phyloP scores from a whole-genome alignment of 2,888 invertebrate genomes.

The Dryocosmus kuriphilus region DNA sequence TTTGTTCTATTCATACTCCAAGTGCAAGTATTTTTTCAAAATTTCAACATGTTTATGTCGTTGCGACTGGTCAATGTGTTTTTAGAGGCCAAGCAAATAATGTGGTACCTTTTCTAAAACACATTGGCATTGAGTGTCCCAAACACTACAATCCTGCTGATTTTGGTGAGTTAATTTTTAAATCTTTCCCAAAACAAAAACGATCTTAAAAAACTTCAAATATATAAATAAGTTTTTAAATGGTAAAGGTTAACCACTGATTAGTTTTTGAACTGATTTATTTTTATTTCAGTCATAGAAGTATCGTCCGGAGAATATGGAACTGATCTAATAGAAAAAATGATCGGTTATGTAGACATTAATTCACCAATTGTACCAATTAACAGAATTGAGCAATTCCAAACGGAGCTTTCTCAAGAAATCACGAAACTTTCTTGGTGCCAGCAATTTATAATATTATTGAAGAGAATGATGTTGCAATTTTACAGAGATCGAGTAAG shows the following conservation, averaged over 20 bases:
- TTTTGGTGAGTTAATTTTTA: constrained; percentile 85
- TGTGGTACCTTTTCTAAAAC: constrained; percentile 89
- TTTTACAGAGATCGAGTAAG: constrained; percentile 86
- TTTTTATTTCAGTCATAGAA: constrained; percentile 79
- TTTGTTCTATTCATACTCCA: constrained; percentile 98
- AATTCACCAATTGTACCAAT: constrained; percentile 65
- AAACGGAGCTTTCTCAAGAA: constrained; percentile 77
- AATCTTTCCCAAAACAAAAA: not conserved
- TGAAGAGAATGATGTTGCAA: constrained; percentile 86
- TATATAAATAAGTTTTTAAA: no score
- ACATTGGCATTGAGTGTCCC: constrained; percentile 91
- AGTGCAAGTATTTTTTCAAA: constrained; percentile 94
- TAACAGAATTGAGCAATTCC: constrained; percentile 57
- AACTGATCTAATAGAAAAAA: constrained; percentile 81
- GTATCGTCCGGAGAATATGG: constrained; percentile 91
- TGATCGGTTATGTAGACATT: constrained; percentile 84
- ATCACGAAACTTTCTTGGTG: constrained; percentile 81
- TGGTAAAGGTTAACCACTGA: not conserved
- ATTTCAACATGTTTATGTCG: constrained; percentile 94
- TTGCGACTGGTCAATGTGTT: constrained; percentile 93
- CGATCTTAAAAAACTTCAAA: not conserved
- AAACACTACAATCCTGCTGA: constrained; percentile 97
- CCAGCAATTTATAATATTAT: constrained; percentile 84
- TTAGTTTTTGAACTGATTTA: not conserved
- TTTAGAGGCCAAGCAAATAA: constrained; percentile 90